These are phyloP conservation scores for Holacanthus passer DNA, from an alignment of 2,113 vertebrate species.

Conservation along the genomic window DNA sequence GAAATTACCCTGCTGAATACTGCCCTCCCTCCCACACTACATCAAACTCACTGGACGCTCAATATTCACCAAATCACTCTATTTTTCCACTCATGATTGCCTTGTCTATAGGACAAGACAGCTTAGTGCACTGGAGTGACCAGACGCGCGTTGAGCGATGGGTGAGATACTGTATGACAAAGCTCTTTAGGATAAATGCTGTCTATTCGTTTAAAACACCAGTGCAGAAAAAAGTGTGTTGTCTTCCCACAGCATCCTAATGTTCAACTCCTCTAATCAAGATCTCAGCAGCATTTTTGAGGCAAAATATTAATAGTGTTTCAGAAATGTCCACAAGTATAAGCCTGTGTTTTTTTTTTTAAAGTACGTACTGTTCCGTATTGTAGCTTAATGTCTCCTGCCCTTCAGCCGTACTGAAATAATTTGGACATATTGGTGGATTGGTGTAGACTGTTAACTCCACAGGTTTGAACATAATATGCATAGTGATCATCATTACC, in stretches of 20 bases:
- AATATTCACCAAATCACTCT: constrained; percentile 61
- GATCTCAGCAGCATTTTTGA: background rate
- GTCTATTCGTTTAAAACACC: background rate
- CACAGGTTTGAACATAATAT: constrained; percentile 1
- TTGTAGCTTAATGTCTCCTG: background rate
- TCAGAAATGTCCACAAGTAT: too few species aligned
- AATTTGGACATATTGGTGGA: background rate
- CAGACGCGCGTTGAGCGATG: background rate
- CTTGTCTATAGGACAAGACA: constrained; percentile 46
- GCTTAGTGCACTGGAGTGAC: constrained; percentile 33
- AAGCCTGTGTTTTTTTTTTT: background rate
- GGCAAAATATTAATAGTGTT: too few species aligned
- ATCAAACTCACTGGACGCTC: constrained; percentile 70
- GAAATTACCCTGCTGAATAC: constrained; percentile 73
- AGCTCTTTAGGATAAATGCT: background rate
- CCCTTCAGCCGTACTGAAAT: background rate
- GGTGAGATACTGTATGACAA: constrained; percentile 3
- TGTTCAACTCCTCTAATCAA: background rate
- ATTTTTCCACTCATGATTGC: constrained; percentile 42
- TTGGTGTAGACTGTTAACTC: background rate
- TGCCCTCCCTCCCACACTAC: constrained; percentile 77
- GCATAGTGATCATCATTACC: constrained; percentile 6
- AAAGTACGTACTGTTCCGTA: background rate
- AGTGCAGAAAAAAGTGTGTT: background rate
- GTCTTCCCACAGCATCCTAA: too few species aligned